Base-by-base conservation (phyloP, 1,140 invertebrate species). In the Manduca sexta region DNA sequence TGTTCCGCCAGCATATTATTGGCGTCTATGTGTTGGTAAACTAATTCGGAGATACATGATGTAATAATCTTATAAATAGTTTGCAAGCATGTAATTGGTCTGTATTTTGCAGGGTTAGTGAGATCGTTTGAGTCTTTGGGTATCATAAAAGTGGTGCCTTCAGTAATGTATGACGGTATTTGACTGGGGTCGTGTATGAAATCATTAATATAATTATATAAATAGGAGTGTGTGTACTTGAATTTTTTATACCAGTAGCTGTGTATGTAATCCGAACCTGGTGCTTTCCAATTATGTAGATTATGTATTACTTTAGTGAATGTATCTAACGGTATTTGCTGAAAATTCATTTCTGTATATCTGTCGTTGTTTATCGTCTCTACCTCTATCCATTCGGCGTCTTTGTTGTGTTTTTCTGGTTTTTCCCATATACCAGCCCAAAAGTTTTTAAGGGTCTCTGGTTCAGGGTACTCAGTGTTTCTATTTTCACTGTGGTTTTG, bases 1-100 rank as follows among this genome's bases (percentile, higher is more conserved):
- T 63, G 46, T 45, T 59, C 52, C 2, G 56, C 33, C 42, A 56
- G n/a, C 7, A 63, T 51, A n/a, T 51, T 56, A 34, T 63, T 30
- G 11, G 50, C 8, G 8, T 37, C 13, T 13, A 52, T 12, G 11
- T 63, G 60, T 42, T 2, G 29, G 10, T 59, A 47, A 1, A 64
- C 53, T 49, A 41, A 31, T 2, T 45, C 3, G 4, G 49, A 34
- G 10, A 56, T 42, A 8, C 4, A 8, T 5, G 40, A 31, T 45
- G 34, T 45, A 39, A 31, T 33, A 66, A 60, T 41, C n/a, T n/a
- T n/a, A n/a, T n/a, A n/a, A n/a, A n/a, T n/a, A n/a, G n/a, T n/a
- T n/a, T n/a, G n/a, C n/a, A n/a, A n/a, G n/a, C n/a, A n/a, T n/a
- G n/a, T n/a, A n/a, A n/a, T n/a, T n/a, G n/a, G n/a, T n/a, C n/a